These are phyloP conservation scores for Kradibia gibbosae DNA, from an alignment of 1,140 invertebrate genomes.

Conservation along the genomic window DNA sequence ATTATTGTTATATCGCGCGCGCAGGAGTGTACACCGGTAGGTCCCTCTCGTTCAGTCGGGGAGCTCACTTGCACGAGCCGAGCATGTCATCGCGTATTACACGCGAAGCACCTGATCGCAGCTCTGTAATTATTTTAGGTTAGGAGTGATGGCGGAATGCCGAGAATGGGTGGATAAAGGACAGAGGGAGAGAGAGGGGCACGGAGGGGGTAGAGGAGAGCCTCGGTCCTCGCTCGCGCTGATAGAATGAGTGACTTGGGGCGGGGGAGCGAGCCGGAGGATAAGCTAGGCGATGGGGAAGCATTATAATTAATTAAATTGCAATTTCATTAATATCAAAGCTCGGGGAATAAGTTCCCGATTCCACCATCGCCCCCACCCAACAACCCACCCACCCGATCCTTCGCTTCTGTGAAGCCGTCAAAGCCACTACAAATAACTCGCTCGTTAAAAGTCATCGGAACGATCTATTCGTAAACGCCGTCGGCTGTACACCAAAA, in stretches of 20 bases:
- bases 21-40: not conserved
- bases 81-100: constrained; percentile 48
- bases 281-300: constrained; percentile 15
- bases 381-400: not conserved
- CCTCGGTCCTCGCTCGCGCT: constrained; percentile 13
- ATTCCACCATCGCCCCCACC: not conserved
- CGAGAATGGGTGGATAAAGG: not conserved
- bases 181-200: constrained; percentile 5
- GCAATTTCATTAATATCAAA: constrained; percentile 52
- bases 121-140: constrained; percentile 51
- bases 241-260: constrained; percentile 25
- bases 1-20: no score
- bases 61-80: constrained; percentile 39
- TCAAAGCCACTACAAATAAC: constrained; percentile 9
- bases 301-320: constrained; percentile 51
- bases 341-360: constrained; percentile 8
- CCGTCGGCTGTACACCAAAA: not conserved
- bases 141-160: not conserved
- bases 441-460: constrained; percentile 35
- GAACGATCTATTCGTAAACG: not conserved
- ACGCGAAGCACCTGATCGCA: constrained; percentile 48
- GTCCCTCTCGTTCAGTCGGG: not conserved
- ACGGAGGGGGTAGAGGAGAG: not conserved
- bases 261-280: not conserved
- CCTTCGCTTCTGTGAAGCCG: no score